Percentiles rank a stretch among this genome's conserved stretches.
Evolutionary conservation across 2,797 vertebrate genomes (phyloP).

Genomic region (Phoxinus dragarum): DNA sequence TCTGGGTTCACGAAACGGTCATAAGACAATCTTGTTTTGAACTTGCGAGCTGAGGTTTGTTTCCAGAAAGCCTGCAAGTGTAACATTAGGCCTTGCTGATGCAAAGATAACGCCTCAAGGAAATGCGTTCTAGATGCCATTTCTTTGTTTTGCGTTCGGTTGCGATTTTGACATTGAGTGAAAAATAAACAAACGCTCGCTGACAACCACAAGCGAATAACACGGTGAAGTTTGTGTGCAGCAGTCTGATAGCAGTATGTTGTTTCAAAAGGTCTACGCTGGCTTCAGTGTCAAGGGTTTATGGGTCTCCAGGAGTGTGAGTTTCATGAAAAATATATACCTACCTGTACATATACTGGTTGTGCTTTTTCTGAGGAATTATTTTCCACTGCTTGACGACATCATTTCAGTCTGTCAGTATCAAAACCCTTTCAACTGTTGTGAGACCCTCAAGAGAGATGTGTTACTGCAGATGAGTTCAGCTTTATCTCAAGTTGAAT

Average conservation of each 20-base stretch:
- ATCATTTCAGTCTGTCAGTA: constrained; percentile 33
- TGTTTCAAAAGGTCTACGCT: constrained; percentile 7
- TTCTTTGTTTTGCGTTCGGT: constrained; percentile 3
- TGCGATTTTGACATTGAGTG: constrained; percentile 21
- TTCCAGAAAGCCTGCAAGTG: neutral
- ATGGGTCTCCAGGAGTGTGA: constrained; percentile 27
- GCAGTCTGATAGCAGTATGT: neutral
- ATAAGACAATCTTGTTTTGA: constrained; percentile 29
- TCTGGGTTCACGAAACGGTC: constrained; percentile 47
- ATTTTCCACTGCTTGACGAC: neutral
- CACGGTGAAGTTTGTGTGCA: neutral
- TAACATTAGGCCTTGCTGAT: neutral
- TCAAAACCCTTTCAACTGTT: constrained; percentile 28
- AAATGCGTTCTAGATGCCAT: constrained; percentile 3
- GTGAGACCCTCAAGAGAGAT: constrained; percentile 36
- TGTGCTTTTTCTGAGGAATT: constrained; percentile 7
- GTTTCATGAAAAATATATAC: constrained; percentile 43
- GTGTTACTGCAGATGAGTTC: constrained; percentile 20
- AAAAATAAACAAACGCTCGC: neutral
- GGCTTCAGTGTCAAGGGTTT: constrained; percentile 39
- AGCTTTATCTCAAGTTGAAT: constrained; percentile 33
- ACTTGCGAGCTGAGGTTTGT: constrained; percentile 22
- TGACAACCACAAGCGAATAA: constrained; percentile 4
- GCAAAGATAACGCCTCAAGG: neutral
- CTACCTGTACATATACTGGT: neutral